Conservation (phyloP, 2,113 vertebrate species). For the Phocoena sinus region DNA sequence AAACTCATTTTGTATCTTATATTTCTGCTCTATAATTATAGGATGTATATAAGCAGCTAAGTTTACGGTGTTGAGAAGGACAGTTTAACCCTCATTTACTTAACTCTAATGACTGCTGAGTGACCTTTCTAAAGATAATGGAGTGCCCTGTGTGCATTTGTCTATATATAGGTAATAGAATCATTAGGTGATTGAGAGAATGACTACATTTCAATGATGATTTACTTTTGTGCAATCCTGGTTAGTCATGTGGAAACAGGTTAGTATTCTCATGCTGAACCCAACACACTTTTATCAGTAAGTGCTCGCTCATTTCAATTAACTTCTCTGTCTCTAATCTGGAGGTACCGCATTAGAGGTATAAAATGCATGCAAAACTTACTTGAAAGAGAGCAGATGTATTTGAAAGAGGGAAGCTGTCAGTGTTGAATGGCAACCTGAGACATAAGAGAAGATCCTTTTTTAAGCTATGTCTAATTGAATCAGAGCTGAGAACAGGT, state of each 20-base stretch:
- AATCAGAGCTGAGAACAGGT: neutral
- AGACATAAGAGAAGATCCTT: neutral
- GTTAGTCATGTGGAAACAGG: conserved; percentile 15
- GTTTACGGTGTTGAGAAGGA: neutral
- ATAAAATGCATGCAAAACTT: neutral
- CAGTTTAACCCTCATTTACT: neutral
- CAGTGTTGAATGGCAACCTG: neutral
- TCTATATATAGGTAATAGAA: conserved; percentile 12
- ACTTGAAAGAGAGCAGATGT: neutral
- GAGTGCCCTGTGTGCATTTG: neutral
- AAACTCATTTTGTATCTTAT: neutral
- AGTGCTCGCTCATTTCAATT: neutral
- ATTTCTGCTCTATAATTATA: neutral
- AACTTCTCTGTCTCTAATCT: neutral
- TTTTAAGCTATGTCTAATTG: neutral
- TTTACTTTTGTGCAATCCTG: neutral
- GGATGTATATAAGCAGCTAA: neutral
- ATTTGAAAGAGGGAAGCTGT: neutral
- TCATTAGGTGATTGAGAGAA: conserved; percentile 14
- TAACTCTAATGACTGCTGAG: neutral
- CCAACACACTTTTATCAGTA: neutral
- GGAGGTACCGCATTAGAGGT: neutral
- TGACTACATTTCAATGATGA: neutral
- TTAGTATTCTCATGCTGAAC: neutral
- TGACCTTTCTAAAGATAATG: conserved; percentile 26